Evolutionary conservation across 2,797 vertebrate genomes (phyloP).

Genomic region (Sciaenops ocellatus): DNA sequence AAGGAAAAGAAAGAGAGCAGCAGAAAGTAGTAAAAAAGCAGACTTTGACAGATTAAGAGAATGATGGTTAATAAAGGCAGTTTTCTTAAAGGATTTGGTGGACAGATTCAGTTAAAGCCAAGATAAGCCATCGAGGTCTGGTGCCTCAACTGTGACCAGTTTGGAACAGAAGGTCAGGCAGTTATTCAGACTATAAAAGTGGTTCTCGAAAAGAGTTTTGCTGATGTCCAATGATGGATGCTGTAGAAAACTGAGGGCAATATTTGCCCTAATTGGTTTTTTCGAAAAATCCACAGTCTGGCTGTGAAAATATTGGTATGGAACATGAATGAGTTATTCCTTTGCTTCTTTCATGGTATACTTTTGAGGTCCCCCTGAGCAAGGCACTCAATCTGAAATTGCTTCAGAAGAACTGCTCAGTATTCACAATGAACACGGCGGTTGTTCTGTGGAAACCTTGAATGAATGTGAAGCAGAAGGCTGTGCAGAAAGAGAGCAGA

Average conservation of each 20-base stretch:
- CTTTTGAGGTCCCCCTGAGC: slow-evolving; percentile 4
- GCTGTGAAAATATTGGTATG: slow-evolving; percentile 3
- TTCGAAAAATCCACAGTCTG: neutral
- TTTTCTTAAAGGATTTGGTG: slow-evolving; percentile 8
- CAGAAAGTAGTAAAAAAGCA: neutral
- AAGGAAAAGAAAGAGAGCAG: neutral
- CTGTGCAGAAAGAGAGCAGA: too few species aligned
- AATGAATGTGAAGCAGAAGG: too few species aligned
- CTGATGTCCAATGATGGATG: slow-evolving; percentile 29
- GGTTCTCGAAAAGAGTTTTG: slow-evolving; percentile 33
- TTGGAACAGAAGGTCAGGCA: slow-evolving; percentile 30
- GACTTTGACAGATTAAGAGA: neutral
- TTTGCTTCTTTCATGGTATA: neutral
- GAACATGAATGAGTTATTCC: slow-evolving; percentile 12
- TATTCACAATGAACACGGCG: neutral
- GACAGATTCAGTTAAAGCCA: slow-evolving; percentile 5
- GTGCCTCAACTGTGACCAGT: neutral
- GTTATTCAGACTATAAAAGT: slow-evolving; percentile 20
- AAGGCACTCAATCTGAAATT: neutral
- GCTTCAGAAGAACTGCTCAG: neutral
- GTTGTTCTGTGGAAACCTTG: too few species aligned
- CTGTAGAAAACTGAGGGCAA: slow-evolving; percentile 12
- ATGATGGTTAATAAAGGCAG: neutral
- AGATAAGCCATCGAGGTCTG: slow-evolving; percentile 1
- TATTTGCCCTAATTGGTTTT: slow-evolving; percentile 15